These are phyloP conservation scores for Drosophila nr. fundita DNA, from an alignment of 2,888 invertebrate species.

Conservation along the genomic window DNA sequence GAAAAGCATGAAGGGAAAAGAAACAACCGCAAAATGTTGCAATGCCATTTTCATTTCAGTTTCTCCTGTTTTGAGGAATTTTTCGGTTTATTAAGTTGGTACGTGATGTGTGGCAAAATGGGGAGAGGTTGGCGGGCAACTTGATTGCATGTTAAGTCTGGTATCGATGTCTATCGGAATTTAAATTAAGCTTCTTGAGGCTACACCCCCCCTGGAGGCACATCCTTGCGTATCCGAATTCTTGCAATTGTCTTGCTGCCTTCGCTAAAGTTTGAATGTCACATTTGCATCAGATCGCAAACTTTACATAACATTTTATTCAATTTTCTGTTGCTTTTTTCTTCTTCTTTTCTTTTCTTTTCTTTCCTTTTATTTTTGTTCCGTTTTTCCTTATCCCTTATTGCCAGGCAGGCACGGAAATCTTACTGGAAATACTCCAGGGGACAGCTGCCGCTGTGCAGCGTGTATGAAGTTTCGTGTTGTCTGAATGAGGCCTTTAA, in stretches of 20 bases:
- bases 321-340: slow-evolving; percentile 26
- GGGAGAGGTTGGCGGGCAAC: not conserved
- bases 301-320: slow-evolving; percentile 44
- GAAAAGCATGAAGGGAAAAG: slow-evolving; percentile 12
- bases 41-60: not conserved
- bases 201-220: not conserved
- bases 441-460: slow-evolving; percentile 15
- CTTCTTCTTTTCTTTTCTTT: slow-evolving; percentile 9
- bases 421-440: slow-evolving; percentile 5
- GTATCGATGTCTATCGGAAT: slow-evolving; percentile 22
- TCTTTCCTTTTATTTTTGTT: not conserved
- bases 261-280: slow-evolving; percentile 30
- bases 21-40: slow-evolving; percentile 13
- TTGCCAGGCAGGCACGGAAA: not conserved
- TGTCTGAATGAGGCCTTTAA: slow-evolving; percentile 46
- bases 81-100: not conserved
- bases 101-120: not conserved
- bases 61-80: not conserved
- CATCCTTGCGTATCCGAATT: slow-evolving; percentile 1
- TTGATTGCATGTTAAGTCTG: slow-evolving; percentile 22
- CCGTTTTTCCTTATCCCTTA: not conserved
- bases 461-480: slow-evolving; percentile 32
- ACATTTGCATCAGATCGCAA: slow-evolving; percentile 27
- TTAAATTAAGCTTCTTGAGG: slow-evolving; percentile 13
- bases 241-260: slow-evolving; percentile 32